Evolutionary conservation across 2,113 vertebrate genomes (phyloP).

Genomic region (Epinephelus lanceolatus): DNA sequence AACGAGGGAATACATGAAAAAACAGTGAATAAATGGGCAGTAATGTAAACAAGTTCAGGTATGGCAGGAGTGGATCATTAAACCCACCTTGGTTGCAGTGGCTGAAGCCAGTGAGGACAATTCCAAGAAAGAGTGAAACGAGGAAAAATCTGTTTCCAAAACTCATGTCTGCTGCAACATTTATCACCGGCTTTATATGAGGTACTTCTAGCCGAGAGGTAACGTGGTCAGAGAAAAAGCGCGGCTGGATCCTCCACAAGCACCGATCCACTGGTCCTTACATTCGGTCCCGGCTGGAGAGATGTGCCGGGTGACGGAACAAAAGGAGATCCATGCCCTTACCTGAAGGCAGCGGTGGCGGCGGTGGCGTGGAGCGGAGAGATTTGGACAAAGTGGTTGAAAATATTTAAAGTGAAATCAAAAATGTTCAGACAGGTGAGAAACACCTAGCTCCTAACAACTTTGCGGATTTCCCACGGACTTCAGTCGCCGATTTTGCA

Average conservation of each 20-base stretch:
- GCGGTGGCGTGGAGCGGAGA: background rate
- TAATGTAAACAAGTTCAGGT: background rate
- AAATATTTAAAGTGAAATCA: slow-evolving; percentile 18
- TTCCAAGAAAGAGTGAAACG: slow-evolving; percentile 74
- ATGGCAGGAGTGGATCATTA: background rate
- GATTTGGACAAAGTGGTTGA: slow-evolving; percentile 31
- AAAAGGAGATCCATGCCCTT: slow-evolving; percentile 57
- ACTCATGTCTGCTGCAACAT: slow-evolving; percentile 80
- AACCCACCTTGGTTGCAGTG: slow-evolving; percentile 82
- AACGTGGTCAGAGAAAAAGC: slow-evolving; percentile 20
- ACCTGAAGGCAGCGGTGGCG: slow-evolving; percentile 24
- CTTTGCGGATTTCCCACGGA: slow-evolving; percentile 52
- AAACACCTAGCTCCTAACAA: slow-evolving; percentile 43
- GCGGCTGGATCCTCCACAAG: slow-evolving; percentile 35
- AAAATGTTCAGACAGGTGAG: background rate
- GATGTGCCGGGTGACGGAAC: slow-evolving; percentile 26
- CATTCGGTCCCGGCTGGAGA: slow-evolving; percentile 48
- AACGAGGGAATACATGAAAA: background rate
- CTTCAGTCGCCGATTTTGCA: slow-evolving; percentile 23
- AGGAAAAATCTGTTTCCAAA: slow-evolving; percentile 73
- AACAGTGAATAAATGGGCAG: background rate
- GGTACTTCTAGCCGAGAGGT: slow-evolving; percentile 37
- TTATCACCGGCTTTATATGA: slow-evolving; percentile 39
- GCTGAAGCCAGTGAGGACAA: slow-evolving; percentile 63
- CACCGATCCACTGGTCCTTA: slow-evolving; percentile 56